A percentile compares a stretch with the other conserved stretches of the same genome.
Evolutionary conservation across 2,888 invertebrate species (phyloP).

Genomic region (Volucella inanis): DNA sequence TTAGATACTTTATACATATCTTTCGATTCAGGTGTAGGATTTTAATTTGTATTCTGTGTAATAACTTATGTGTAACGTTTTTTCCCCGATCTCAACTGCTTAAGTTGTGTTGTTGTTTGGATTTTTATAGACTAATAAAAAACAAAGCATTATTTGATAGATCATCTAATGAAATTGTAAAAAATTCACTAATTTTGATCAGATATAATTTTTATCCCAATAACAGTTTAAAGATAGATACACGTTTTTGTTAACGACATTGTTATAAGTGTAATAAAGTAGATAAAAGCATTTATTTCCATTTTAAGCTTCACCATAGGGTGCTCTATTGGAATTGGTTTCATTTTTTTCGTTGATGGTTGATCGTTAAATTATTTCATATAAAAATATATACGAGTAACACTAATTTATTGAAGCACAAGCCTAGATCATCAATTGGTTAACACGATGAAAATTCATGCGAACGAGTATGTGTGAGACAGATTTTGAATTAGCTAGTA

Average conservation of each 20-base stretch:
- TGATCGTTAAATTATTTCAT: slow-evolving; percentile 28
- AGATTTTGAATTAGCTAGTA: too few species aligned
- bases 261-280: slow-evolving; percentile 50
- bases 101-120: slow-evolving; percentile 30
- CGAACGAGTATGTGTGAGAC: too few species aligned
- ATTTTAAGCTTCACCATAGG: slow-evolving; percentile 19
- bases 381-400: slow-evolving; percentile 12
- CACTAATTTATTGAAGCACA: slow-evolving; percentile 46
- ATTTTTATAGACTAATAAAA: slow-evolving; percentile 56
- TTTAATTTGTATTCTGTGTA: slow-evolving; percentile 49
- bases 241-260: slow-evolving; percentile 36
- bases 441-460: background rate
- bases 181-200: slow-evolving; percentile 64
- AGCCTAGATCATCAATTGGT: slow-evolving; percentile 35
- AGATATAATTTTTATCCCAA: slow-evolving; percentile 38
- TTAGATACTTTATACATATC: slow-evolving; percentile 38
- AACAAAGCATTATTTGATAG: slow-evolving; percentile 58
- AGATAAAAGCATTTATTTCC: slow-evolving; percentile 26
- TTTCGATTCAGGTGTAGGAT: slow-evolving; percentile 40
- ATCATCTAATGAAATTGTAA: slow-evolving; percentile 68
- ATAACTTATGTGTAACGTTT: slow-evolving; percentile 8
- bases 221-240: slow-evolving; percentile 1
- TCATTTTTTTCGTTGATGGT: slow-evolving; percentile 8
- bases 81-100: slow-evolving; percentile 2
- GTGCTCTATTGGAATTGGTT: background rate